phyloP scores from a whole-genome alignment of 1,140 invertebrate species.

The Apis laboriosa region DNA sequence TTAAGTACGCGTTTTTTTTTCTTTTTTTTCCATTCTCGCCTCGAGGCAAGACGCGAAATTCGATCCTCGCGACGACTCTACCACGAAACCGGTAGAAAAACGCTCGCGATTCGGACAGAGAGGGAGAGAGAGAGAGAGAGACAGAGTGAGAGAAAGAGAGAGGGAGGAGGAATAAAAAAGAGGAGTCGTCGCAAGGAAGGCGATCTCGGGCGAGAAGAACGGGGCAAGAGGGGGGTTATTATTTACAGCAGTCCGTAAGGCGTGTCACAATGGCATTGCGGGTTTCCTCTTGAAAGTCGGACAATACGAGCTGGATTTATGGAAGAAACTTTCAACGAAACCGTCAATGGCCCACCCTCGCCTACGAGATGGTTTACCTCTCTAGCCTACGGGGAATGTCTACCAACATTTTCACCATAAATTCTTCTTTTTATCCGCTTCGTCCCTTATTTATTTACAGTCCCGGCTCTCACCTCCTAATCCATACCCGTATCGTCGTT shows the following conservation, averaged over 20 bases:
- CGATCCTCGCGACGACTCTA: neutral
- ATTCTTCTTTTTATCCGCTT: constrained; percentile 70
- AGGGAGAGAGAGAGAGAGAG: too few relatives aligned
- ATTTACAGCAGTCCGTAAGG: constrained; percentile 74
- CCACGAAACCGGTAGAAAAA: neutral
- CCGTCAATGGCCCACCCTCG: constrained; percentile 76
- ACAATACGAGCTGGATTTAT: constrained; percentile 79
- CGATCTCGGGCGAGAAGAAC: constrained; percentile 11
- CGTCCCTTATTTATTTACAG: constrained; percentile 71
- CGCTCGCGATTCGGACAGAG: neutral
- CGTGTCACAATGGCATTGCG: constrained; percentile 79
- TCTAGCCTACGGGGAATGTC: constrained; percentile 59
- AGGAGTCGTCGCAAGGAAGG: constrained; percentile 21
- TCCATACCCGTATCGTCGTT: constrained; percentile 56
- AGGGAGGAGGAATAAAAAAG: neutral
- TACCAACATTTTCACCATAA: constrained; percentile 77
- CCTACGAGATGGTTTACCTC: constrained; percentile 54
- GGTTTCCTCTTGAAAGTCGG: constrained; percentile 80
- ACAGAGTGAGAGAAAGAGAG: too few relatives aligned
- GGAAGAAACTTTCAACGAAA: constrained; percentile 80
- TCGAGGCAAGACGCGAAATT: neutral
- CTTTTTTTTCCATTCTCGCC: neutral
- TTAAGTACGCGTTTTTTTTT: neutral
- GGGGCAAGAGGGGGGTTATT: constrained; percentile 63
- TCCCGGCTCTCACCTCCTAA: constrained; percentile 69